Evolutionary conservation across 1,140 invertebrate genomes (phyloP).

Genomic region (Papilio polytes): DNA sequence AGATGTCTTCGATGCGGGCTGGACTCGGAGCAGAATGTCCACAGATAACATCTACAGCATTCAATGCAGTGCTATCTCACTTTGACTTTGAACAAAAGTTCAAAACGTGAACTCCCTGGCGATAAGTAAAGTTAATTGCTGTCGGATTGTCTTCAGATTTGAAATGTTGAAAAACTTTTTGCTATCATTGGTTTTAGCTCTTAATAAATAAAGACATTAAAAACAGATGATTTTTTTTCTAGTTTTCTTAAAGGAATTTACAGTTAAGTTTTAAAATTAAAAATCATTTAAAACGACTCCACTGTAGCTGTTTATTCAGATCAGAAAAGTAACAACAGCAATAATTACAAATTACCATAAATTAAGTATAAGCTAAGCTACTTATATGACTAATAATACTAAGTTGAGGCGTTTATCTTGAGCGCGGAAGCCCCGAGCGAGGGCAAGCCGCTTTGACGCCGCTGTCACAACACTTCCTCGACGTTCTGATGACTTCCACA

Average conservation of each 20-base stretch:
- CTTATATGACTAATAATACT: not conserved
- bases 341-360: not conserved
- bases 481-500: not conserved
- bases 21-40: not conserved
- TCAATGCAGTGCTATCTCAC: constrained; percentile 4
- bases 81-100: constrained; percentile 1
- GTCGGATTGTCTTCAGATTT: not conserved
- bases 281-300: no score
- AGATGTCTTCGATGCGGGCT: not conserved
- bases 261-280: no score
- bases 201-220: no score
- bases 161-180: no score
- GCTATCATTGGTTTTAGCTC: no score
- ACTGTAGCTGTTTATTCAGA: no score
- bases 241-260: no score
- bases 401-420: constrained; percentile 26
- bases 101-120: not conserved
- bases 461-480: constrained; percentile 24
- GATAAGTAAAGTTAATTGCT: constrained; percentile 15
- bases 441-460: constrained; percentile 25
- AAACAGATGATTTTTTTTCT: no score
- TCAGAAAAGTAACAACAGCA: not conserved
- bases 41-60: not conserved
- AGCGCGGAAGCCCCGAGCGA: not conserved
- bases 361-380: not conserved